phyloP scores from a whole-genome alignment of 37 sponge, comb jelly and placozoan species.

The Petrosia ficiformis region DNA sequence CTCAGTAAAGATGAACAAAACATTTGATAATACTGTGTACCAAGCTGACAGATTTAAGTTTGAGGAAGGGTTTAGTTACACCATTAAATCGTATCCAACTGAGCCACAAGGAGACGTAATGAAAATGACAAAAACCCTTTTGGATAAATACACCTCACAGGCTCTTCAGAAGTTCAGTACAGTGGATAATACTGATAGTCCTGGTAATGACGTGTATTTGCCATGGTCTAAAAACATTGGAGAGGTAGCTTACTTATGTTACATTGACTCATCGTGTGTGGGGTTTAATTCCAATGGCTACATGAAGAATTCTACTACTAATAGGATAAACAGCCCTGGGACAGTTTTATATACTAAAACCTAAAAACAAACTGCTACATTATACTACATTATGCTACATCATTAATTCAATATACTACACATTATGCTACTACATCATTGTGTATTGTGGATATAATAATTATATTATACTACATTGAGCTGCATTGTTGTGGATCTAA shows the following conservation, averaged over 20 bases:
- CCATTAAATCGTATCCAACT: constrained; percentile 33
- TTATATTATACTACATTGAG: too few relatives aligned
- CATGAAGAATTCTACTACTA: constrained; percentile 9
- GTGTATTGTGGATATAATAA: too few relatives aligned
- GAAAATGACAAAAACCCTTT: constrained; percentile 7
- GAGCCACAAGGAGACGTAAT: constrained; percentile 35
- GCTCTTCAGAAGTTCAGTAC: background rate
- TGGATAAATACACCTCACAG: constrained; percentile 24
- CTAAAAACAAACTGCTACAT: too few relatives aligned
- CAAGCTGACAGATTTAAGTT: background rate
- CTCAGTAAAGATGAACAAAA: background rate
- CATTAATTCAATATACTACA: too few relatives aligned
- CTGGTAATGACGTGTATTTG: background rate
- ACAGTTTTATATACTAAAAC: constrained; percentile 7
- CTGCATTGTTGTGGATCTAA: too few relatives aligned
- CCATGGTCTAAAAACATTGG: constrained; percentile 25
- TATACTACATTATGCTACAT: too few relatives aligned
- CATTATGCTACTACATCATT: too few relatives aligned
- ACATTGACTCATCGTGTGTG: constrained; percentile 42
- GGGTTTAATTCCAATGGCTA: constrained; percentile 40
- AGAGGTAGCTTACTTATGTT: constrained; percentile 47
- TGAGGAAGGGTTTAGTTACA: constrained; percentile 37
- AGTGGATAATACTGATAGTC: constrained; percentile 16
- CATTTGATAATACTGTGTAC: constrained; percentile 13
- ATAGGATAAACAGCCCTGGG: background rate